Conservation (phyloP, 2,113 vertebrate species). For the Centropus unirufus region DNA sequence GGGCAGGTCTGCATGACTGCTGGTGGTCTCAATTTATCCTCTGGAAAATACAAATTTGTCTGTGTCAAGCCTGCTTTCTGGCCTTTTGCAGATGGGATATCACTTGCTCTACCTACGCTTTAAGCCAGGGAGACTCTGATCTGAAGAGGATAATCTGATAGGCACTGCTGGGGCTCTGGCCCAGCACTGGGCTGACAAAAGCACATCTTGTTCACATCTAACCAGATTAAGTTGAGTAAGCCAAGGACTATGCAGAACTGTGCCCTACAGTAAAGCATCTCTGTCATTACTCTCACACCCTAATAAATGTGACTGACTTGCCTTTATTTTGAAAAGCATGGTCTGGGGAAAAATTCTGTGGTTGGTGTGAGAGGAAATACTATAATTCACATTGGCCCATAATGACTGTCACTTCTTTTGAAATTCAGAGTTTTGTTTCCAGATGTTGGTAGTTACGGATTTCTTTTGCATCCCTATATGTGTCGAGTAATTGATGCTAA, state of each 20-base stretch:
- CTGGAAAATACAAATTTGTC: neutral
- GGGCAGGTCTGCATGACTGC: neutral
- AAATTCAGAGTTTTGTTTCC: neutral
- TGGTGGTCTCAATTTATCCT: neutral
- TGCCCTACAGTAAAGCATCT: neutral
- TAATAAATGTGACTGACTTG: neutral
- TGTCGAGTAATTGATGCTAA: neutral
- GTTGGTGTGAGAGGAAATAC: neutral
- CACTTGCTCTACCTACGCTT: neutral
- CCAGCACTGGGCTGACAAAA: neutral
- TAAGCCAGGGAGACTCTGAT: neutral
- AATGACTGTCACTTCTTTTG: neutral
- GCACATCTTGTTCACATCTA: neutral
- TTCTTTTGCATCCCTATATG: neutral
- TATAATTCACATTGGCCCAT: neutral
- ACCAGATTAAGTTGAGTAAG: neutral
- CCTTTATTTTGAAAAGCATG: neutral
- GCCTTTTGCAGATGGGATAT: neutral
- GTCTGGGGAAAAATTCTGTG: neutral
- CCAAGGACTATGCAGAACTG: neutral
- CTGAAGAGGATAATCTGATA: neutral
- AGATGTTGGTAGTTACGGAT: neutral
- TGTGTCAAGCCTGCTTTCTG: neutral
- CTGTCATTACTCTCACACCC: neutral
- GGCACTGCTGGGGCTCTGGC: neutral